These are phyloP conservation scores for Chaetops frenatus DNA, from an alignment of 2,113 vertebrate genomes.

Conservation along the genomic window DNA sequence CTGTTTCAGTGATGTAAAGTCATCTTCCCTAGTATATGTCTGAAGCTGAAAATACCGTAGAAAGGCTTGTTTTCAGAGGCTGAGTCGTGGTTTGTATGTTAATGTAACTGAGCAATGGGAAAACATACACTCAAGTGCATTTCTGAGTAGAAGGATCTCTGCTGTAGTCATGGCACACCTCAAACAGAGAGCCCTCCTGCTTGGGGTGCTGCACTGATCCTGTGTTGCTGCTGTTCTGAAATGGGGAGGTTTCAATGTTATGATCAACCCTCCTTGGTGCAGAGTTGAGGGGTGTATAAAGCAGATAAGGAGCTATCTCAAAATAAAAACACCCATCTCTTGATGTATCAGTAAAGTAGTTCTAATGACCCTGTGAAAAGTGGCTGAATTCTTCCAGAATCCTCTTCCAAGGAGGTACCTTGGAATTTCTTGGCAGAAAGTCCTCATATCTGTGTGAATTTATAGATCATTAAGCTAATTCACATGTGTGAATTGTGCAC, in stretches of 20 bases:
- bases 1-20: neutral
- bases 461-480: neutral
- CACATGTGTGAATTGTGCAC: neutral
- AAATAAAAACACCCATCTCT: neutral
- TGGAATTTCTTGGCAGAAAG: neutral
- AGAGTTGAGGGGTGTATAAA: neutral
- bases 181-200: neutral
- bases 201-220: neutral
- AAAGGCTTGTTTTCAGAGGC: neutral
- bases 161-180: neutral
- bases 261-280: rapidly evolving
- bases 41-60: neutral
- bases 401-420: neutral
- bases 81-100: neutral
- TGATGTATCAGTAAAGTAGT: neutral
- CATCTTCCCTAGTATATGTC: neutral
- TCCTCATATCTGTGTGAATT: neutral
- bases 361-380: neutral
- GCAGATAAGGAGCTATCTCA: neutral
- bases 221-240: neutral
- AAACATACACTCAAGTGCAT: neutral
- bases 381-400: neutral
- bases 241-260: neutral
- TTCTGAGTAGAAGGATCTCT: neutral
- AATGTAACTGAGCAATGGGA: neutral